These are phyloP conservation scores for Hiodon tergisus DNA, from an alignment of 2,113 vertebrate genomes.

Conservation along the genomic window DNA sequence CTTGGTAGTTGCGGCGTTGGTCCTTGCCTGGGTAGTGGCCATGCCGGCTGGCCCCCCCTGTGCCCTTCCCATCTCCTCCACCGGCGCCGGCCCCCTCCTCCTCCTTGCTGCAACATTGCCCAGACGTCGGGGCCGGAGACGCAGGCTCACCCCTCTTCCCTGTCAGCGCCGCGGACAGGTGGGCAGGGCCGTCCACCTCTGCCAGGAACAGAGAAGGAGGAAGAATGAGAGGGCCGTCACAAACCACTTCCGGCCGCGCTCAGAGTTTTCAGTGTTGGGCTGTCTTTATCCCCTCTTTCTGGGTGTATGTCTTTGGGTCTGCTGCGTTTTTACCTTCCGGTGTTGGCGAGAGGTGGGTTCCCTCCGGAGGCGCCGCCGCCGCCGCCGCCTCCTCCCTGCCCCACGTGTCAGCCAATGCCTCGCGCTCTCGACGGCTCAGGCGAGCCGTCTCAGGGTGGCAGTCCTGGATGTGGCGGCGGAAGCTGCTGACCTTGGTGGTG, in stretches of 20 bases:
- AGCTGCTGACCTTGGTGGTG: conserved; percentile 72
- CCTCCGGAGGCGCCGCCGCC: conserved; percentile 18
- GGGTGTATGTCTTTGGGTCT: neutral
- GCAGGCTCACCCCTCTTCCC: conserved; percentile 18
- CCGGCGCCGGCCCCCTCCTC: conserved; percentile 30
- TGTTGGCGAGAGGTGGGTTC: neutral
- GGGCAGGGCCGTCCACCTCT: conserved; percentile 35
- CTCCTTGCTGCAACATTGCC: conserved; percentile 19
- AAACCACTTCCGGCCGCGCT: neutral
- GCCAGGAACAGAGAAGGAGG: conserved; percentile 3
- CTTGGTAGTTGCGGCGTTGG: conserved; percentile 86
- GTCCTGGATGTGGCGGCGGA: conserved; percentile 79
- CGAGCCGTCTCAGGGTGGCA: conserved; percentile 73
- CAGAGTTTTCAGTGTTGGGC: neutral
- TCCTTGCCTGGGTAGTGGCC: conserved; percentile 71
- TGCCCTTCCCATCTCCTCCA: conserved; percentile 10
- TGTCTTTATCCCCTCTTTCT: neutral
- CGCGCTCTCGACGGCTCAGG: conserved; percentile 60
- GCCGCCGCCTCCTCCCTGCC: conserved; percentile 57
- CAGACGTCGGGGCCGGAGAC: conserved; percentile 15
- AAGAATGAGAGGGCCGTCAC: neutral
- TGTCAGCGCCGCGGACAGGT: conserved; percentile 3
- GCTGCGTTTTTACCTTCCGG: conserved; percentile 46
- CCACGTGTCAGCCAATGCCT: conserved; percentile 78
- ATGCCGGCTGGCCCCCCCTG: conserved; percentile 36